Base-by-base conservation (phyloP, 2,888 invertebrate genomes). In the Acronicta psi region DNA sequence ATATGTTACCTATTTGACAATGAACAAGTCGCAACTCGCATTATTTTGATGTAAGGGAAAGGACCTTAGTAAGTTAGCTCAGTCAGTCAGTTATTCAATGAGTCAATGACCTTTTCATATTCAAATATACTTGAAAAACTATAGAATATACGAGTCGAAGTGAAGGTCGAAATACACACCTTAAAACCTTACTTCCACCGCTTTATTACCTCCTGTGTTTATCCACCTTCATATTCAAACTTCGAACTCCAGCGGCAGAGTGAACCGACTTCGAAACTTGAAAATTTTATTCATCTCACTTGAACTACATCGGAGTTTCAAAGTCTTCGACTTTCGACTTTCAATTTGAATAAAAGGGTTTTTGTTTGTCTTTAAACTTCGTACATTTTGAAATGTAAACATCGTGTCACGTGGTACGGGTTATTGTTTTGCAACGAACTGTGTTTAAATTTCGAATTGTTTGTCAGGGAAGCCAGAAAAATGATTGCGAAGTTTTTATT, bases 241-340 rank as follows among this genome's bases (percentile, higher is more conserved):
- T 29, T 34, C 34, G 34, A 34, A 34, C 34, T 34, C n/a, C 40
- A n/a, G 18, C 42, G 11, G 40, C 37, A 42, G 38, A 62, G 44
- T 16, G 53, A 53, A 49, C 43, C 56, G 55, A 59, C 51, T 71
- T 54, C 37, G 18, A 56, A 69, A 71, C 49, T 71, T 73, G 52
- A 52, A 73, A 69, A 73, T 76, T 76, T 76, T 73, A 76, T 71
- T 71, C 73, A 66, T 75, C 54, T 71, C 61, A 62, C 49, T 71
- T 63, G 59, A 74, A 71, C 65, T 63, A 58, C 58, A 51, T 62
- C 38, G 40, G 40, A 64, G 58, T 59, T 37, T 16, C 23, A 37
- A 64, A 54, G 47, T 49, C 58, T 43, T 14, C 13, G 52, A 56
- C 59, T 67, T 69, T 72, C 55, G 46, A 42, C 66, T 73, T 75